phyloP scores from a whole-genome alignment of 2,113 vertebrate genomes.

The Tympanuchus pallidicinctus region DNA sequence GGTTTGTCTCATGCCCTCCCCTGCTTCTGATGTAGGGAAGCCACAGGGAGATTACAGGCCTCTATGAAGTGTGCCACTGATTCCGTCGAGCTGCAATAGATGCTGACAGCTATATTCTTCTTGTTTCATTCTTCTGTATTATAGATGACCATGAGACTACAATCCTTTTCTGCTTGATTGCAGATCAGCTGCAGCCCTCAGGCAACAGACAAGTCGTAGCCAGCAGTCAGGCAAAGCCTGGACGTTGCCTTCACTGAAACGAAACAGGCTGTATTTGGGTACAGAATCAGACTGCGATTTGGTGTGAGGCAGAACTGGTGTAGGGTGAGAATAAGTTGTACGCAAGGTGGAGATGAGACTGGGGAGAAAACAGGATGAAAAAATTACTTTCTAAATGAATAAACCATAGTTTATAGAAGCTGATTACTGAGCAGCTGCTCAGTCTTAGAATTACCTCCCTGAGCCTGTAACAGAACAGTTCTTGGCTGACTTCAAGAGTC shows the following conservation, averaged over 20 bases:
- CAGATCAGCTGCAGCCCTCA: constrained; percentile 14
- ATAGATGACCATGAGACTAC: neutral
- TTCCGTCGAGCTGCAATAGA: neutral
- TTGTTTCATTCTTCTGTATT: constrained; percentile 13
- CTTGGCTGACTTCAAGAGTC: neutral
- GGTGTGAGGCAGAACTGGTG: neutral
- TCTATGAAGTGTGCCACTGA: neutral
- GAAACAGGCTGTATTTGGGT: neutral
- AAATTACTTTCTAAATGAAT: neutral
- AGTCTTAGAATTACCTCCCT: neutral
- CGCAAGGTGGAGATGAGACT: neutral
- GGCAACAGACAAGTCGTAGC: neutral
- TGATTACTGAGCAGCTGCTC: neutral
- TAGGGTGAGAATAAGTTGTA: neutral
- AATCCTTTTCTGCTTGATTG: constrained; percentile 28
- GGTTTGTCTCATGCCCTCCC: neutral
- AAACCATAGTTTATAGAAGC: neutral
- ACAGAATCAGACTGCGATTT: neutral
- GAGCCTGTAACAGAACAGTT: neutral
- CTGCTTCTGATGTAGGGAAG: neutral
- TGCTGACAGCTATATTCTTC: constrained; percentile 19
- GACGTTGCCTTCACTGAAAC: neutral
- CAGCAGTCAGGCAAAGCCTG: neutral
- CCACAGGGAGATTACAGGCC: neutral
- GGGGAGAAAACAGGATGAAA: neutral